Conservation (phyloP, 2,797 vertebrate species). For the Tapirus indicus region DNA sequence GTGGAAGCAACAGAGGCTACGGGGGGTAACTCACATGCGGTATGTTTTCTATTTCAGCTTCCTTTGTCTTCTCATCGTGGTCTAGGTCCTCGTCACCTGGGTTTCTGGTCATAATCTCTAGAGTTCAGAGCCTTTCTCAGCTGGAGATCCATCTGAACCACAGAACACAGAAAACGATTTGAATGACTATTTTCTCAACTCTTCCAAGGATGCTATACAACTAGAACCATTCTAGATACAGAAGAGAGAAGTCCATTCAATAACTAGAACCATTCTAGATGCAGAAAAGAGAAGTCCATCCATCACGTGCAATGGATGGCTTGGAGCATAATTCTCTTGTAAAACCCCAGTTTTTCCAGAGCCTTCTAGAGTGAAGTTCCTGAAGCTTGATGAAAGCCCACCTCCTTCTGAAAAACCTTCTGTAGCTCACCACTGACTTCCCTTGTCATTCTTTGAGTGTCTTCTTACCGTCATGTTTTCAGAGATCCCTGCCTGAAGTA, state of each 20-base stretch:
- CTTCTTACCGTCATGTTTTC: neutral
- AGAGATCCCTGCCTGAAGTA: neutral
- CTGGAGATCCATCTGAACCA: neutral
- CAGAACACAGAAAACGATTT: neutral
- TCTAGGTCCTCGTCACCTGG: neutral
- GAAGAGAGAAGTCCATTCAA: neutral
- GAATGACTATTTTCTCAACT: neutral
- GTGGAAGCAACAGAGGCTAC: neutral
- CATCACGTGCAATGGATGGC: neutral
- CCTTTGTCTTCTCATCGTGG: neutral
- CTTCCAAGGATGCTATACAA: neutral
- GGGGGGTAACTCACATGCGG: fast-evolving
- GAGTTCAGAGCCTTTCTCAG: neutral
- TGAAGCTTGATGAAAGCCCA: neutral
- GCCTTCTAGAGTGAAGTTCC: neutral
- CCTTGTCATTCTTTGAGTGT: neutral
- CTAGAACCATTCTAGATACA: neutral
- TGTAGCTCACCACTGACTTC: neutral
- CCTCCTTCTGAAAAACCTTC: neutral
- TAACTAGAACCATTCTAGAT: neutral
- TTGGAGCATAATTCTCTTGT: neutral
- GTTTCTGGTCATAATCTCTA: neutral
- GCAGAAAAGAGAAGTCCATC: neutral
- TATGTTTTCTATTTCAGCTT: fast-evolving
- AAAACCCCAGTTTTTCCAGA: neutral